Percentiles rank a stretch among this genome's conserved stretches.
Evolutionary conservation across 2,797 vertebrate species (phyloP).

Genomic region (Sebastes dallii): DNA sequence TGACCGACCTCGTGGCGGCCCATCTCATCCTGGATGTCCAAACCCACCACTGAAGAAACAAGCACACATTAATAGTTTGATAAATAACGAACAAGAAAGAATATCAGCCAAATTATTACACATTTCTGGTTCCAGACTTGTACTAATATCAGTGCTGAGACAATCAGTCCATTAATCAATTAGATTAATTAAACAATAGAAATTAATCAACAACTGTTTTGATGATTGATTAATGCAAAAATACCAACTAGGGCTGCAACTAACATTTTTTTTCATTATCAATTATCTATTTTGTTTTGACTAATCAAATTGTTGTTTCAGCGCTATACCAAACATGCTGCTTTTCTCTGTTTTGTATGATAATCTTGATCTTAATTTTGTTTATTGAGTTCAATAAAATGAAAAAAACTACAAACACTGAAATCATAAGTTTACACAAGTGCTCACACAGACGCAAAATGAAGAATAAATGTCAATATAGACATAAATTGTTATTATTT

Average conservation of each 20-base stretch:
- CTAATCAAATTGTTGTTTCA: background rate
- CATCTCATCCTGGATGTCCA: conserved; percentile 99
- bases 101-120: background rate
- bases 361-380: background rate
- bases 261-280: background rate
- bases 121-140: background rate
- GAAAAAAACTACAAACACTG: background rate
- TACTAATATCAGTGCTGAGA: background rate
- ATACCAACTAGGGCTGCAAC: background rate
- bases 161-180: background rate
- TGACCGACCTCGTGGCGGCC: conserved; percentile 98
- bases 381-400: background rate
- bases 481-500: background rate
- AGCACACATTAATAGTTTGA: background rate
- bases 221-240: background rate
- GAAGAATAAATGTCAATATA: background rate
- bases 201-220: background rate
- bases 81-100: background rate
- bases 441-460: background rate
- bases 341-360: background rate
- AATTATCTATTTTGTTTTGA: background rate
- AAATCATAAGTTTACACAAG: background rate
- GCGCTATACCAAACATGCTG: background rate
- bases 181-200: background rate
- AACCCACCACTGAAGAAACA: conserved; percentile 88